A percentile compares a stretch with the other conserved stretches of the same genome.
Conservation (phyloP, 2,797 vertebrate species). For the Esox masquinongy region DNA sequence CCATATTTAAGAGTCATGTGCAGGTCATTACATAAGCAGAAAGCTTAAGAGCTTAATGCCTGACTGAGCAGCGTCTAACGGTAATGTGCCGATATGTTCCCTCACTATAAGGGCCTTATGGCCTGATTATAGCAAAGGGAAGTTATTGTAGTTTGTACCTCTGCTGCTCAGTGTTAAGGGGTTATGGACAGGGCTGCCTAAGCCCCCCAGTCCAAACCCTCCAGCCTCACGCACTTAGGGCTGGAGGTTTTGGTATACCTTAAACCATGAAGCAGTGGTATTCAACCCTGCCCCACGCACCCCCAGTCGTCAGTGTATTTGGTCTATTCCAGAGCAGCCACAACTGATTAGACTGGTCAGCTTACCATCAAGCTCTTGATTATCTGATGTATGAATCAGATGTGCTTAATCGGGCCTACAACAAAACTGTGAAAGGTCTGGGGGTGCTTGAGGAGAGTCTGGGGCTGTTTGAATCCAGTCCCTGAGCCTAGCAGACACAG, state of each 20-base stretch:
- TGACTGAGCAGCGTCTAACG: constrained; percentile 58
- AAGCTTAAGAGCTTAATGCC: constrained; percentile 51
- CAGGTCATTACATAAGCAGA: constrained; percentile 52
- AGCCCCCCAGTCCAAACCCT: neutral
- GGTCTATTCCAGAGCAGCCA: too few species aligned
- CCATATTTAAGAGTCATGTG: constrained; percentile 48
- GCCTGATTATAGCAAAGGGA: constrained; percentile 49
- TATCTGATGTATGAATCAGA: too few species aligned
- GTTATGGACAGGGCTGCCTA: neutral
- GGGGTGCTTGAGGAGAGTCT: neutral
- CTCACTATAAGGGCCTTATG: constrained; percentile 52
- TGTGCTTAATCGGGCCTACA: too few species aligned
- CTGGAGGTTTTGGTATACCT: too few species aligned
- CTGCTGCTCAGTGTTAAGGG: neutral
- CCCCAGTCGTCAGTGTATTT: too few species aligned
- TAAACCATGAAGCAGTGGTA: neutral
- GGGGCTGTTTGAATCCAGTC: neutral
- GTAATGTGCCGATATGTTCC: constrained; percentile 42
- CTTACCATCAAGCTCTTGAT: too few species aligned
- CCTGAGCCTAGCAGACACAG: neutral
- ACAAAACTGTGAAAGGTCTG: too few species aligned
- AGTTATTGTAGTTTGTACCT: constrained; percentile 21
- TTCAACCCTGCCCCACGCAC: too few species aligned
- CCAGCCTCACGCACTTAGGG: neutral
- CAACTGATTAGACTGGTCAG: too few species aligned